Evolutionary conservation across 2,113 vertebrate genomes (phyloP).

Genomic region (Balaeniceps rex): DNA sequence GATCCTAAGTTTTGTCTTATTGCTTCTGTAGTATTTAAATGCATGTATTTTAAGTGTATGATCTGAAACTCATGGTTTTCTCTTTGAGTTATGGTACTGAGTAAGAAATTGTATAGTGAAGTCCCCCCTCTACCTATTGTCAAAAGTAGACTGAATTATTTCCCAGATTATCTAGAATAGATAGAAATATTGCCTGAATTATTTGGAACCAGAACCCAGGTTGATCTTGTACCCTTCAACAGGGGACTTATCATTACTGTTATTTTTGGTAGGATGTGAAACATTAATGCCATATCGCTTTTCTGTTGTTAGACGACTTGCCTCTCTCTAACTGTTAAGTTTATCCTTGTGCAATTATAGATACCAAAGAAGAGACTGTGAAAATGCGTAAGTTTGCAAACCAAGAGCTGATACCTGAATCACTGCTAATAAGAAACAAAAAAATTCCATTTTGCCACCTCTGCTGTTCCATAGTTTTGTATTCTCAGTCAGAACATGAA

Average conservation of each 20-base stretch:
- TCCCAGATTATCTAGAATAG: not conserved
- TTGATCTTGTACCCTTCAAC: not conserved
- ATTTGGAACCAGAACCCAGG: not conserved
- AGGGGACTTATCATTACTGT: not conserved
- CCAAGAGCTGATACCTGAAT: not conserved
- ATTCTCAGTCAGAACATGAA: not conserved
- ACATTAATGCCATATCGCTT: not conserved
- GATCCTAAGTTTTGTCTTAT: not conserved
- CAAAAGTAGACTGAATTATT: not conserved
- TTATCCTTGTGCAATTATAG: not conserved
- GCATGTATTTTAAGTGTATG: not conserved
- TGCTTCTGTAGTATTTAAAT: not conserved
- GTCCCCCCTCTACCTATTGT: not conserved
- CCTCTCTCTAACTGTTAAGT: not conserved
- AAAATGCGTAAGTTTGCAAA: not conserved
- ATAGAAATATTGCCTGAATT: not conserved
- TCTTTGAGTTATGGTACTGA: not conserved
- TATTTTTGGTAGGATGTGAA: not conserved
- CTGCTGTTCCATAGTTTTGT: not conserved
- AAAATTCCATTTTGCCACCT: not conserved
- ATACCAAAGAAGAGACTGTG: not conserved
- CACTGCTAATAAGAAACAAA: not conserved
- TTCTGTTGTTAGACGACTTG: not conserved
- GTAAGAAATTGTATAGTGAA: not conserved
- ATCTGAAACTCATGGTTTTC: not conserved